Conservation (phyloP, 2,797 vertebrate species). For the Chrosomus eos region DNA sequence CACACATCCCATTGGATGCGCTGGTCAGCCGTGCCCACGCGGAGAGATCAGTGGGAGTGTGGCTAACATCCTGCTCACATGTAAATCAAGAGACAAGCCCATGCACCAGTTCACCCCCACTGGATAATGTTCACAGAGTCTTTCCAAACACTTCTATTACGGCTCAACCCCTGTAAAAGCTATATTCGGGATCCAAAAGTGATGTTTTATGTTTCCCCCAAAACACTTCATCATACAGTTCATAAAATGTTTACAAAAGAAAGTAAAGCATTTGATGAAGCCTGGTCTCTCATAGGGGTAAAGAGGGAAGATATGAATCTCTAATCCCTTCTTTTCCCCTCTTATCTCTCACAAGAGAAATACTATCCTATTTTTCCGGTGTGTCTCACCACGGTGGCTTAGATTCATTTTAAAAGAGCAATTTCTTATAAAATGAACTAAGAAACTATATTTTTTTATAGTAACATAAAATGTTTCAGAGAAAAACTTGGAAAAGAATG, state of each 20-base stretch:
- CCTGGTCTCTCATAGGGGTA: not conserved
- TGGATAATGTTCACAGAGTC: slow-evolving; percentile 9
- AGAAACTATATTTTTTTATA: not conserved
- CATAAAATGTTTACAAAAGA: not conserved
- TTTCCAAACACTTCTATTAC: not conserved
- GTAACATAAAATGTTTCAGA: not conserved
- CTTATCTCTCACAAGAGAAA: not conserved
- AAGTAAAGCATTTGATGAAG: not conserved
- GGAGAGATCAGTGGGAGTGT: slow-evolving; percentile 58
- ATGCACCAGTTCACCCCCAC: slow-evolving; percentile 14
- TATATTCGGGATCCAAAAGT: not conserved
- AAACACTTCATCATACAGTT: not conserved
- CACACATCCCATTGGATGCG: slow-evolving; percentile 24
- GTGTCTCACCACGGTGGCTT: not conserved
- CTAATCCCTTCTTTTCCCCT: not conserved
- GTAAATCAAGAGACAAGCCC: slow-evolving; percentile 35
- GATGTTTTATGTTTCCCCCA: not conserved
- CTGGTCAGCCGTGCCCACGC: slow-evolving; percentile 42
- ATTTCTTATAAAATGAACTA: not conserved
- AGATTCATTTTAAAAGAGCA: not conserved
- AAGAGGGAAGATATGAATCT: slow-evolving; percentile 9
- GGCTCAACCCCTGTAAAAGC: not conserved
- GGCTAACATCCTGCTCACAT: slow-evolving; percentile 50
- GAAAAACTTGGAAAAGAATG: not conserved
- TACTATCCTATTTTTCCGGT: not conserved